Base-by-base conservation (phyloP, 2,113 vertebrate species). In the Syngnathoides biaculeatus region DNA sequence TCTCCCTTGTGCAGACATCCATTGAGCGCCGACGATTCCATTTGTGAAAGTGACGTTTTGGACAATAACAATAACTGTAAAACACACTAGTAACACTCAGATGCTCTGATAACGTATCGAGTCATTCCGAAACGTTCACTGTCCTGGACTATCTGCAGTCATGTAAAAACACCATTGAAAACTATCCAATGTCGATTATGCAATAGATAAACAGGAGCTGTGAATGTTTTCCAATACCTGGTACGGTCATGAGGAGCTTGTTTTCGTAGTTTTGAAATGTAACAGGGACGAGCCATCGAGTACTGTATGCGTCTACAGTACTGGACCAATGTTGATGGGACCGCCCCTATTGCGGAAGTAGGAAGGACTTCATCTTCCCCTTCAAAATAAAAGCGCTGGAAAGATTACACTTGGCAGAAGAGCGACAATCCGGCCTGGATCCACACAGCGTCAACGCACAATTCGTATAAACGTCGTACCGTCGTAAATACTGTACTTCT, bases 11-110 rank as follows among this genome's bases (percentile, higher is more conserved):
- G 53, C 80, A 62, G 4, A 12, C 79, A 71, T 69, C 84, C 84
- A 0, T 17, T 70, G 42, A 83, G 85, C 65, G 87, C 86, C 87
- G 87, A 89, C 61, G 20, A 65, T 45, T 68, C 67, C 66, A 47
- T 71, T 68, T 65, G 83, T 79, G 71, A 3, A 67, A 55, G 26
- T 47, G 30, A 65, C 14, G 4, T 30, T 60, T n/a, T 22, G 30
- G 2, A 52, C 39, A n/a, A 24, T n/a, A n/a, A n/a, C 17, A 56
- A 27, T 2, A 22, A 62, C 39, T 40, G 59, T 15, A 62, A 15
- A 57, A 62, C 5, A 61, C 20, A 22, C 59, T 42, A 42, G 59
- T 11, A 14, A 10, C 20, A 61, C 35, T 20, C 30, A 35, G 2
- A 57, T 57, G 17, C 17, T 12, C 27, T 20, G 9, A 39, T 19